These are phyloP conservation scores for Hypothenemus hampei DNA, from an alignment of 1,140 invertebrate genomes.

Conservation along the genomic window DNA sequence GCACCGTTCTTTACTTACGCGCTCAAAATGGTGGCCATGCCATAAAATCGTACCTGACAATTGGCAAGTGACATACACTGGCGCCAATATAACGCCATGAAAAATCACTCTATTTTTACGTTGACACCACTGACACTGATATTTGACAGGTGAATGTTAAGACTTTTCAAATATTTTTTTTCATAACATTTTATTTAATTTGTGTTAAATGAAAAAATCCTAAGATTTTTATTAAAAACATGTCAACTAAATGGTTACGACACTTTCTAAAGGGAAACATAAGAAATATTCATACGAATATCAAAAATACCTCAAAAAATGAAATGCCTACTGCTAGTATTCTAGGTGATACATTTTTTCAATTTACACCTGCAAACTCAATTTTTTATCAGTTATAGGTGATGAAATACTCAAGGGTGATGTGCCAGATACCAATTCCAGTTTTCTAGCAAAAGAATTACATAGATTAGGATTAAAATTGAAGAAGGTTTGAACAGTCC, in stretches of 20 bases:
- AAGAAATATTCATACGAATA: too few relatives aligned
- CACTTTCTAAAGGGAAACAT: too few relatives aligned
- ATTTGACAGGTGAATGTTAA: too few relatives aligned
- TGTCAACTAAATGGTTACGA: not conserved
- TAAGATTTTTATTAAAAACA: not conserved
- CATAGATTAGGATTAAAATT: slow-evolving; percentile 63
- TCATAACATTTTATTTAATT: not conserved
- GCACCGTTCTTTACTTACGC: slow-evolving; percentile 2
- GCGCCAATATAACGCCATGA: too few relatives aligned
- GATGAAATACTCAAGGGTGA: slow-evolving; percentile 84
- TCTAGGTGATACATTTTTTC: not conserved
- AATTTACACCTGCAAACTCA: not conserved
- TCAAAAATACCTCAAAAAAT: too few relatives aligned
- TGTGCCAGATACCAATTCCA: slow-evolving; percentile 69
- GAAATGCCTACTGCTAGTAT: slow-evolving; percentile 4
- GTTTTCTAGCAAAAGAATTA: slow-evolving; percentile 61
- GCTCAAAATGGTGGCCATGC: not conserved
- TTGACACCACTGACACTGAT: too few relatives aligned
- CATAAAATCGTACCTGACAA: not conserved
- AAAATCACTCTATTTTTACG: too few relatives aligned
- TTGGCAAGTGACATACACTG: slow-evolving; percentile 1
- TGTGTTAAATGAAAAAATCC: not conserved
- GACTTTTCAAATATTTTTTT: too few relatives aligned
- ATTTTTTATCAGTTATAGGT: slow-evolving; percentile 58
- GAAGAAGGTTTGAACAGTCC: slow-evolving; percentile 47